Conservation (phyloP, 2,113 vertebrate genomes). For the Perognathus longimembris region DNA sequence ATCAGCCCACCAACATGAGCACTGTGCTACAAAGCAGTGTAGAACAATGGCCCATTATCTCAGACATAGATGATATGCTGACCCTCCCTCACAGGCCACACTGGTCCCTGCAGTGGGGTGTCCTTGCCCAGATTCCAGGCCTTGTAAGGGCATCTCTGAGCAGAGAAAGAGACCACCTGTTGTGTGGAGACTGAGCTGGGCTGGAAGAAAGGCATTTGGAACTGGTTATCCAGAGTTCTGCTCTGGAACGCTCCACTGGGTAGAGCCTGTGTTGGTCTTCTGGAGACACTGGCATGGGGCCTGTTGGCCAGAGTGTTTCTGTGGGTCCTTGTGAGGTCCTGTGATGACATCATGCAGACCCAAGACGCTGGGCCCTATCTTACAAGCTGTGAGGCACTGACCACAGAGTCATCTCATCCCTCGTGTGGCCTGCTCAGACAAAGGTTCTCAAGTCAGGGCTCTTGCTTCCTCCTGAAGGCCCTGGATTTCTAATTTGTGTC, state of each 20-base stretch:
- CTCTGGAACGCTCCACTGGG: fast-evolving
- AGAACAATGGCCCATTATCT: too few relatives aligned
- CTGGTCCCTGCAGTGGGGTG: not conserved
- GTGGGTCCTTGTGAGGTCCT: not conserved
- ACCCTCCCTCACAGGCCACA: not conserved
- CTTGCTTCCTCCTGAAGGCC: not conserved
- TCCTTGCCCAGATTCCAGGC: not conserved
- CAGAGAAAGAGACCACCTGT: not conserved
- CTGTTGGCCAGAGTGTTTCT: not conserved
- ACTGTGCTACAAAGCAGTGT: not conserved
- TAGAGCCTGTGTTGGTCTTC: too few relatives aligned
- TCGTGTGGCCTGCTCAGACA: not conserved
- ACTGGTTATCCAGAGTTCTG: not conserved
- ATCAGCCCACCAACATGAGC: not conserved
- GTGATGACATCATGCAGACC: fast-evolving
- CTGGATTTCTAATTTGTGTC: not conserved
- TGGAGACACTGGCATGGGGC: not conserved
- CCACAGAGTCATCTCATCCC: too few relatives aligned
- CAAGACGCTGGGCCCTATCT: fast-evolving
- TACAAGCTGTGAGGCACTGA: not conserved
- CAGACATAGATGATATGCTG: too few relatives aligned
- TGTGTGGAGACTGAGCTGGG: not conserved
- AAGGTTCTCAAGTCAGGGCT: not conserved
- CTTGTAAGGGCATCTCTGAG: not conserved
- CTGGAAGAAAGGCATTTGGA: not conserved